phyloP scores from a whole-genome alignment of 2,113 vertebrate species.

The Axis porcinus region DNA sequence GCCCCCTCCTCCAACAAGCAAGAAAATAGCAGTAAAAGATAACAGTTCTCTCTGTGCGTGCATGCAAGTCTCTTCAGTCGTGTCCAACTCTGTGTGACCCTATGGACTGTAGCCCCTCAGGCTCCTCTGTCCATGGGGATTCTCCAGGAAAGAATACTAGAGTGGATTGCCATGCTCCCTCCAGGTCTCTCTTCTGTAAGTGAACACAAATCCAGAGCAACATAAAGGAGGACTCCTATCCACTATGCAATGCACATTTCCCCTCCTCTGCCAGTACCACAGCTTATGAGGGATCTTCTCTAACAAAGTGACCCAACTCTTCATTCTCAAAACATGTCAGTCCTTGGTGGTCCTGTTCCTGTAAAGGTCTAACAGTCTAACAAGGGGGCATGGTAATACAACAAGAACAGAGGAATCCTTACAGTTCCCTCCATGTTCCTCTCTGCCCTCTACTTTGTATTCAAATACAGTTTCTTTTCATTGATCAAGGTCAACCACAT shows the following conservation, averaged over 20 bases:
- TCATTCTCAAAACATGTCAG: neutral
- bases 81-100: neutral
- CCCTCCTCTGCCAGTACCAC: neutral
- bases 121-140: neutral
- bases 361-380: neutral
- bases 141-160: neutral
- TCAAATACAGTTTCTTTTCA: neutral
- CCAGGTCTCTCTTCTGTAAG: neutral
- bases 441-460: neutral
- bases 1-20: neutral
- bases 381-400: neutral
- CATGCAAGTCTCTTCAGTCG: accelerated
- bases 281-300: neutral
- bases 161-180: neutral
- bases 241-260: neutral
- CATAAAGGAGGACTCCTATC: neutral
- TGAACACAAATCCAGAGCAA: neutral
- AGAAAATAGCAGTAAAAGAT: neutral
- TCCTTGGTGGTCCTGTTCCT: neutral
- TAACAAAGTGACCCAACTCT: neutral
- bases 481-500: neutral
- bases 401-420: neutral
- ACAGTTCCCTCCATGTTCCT: neutral
- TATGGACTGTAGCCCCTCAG: neutral
- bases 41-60: neutral